phyloP scores from a whole-genome alignment of 2,888 invertebrate species.

The Drosophila mettleri region DNA sequence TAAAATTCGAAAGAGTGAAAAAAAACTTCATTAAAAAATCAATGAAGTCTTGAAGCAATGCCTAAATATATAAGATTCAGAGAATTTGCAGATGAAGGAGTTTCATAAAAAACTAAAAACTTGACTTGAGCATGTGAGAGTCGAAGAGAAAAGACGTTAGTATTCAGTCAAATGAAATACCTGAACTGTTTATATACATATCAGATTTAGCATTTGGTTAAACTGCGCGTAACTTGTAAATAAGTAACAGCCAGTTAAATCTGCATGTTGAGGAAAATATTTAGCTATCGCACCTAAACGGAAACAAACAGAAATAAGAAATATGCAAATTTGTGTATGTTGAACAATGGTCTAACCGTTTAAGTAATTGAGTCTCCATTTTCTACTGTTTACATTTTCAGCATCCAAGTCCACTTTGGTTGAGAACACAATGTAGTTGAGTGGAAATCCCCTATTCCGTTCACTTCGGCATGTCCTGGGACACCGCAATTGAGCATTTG shows the following conservation, averaged over 20 bases:
- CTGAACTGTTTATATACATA: not conserved
- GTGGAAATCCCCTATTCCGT: slow-evolving; percentile 64
- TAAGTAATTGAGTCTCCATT: slow-evolving; percentile 85
- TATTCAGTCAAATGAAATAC: not conserved
- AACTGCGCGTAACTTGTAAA: slow-evolving; percentile 1
- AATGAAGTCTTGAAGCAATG: not conserved
- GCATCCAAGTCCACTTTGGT: slow-evolving; percentile 54
- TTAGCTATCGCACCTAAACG: slow-evolving; percentile 29
- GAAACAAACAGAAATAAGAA: slow-evolving; percentile 75
- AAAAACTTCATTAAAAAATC: not conserved
- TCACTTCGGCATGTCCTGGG: slow-evolving; percentile 79
- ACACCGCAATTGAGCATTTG: slow-evolving; percentile 81
- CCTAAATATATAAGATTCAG: too few relatives aligned
- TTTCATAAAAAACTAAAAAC: too few relatives aligned
- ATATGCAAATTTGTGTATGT: slow-evolving; percentile 84
- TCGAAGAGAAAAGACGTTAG: not conserved
- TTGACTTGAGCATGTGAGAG: not conserved
- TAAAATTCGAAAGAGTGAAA: too few relatives aligned
- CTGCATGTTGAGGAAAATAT: slow-evolving; percentile 15
- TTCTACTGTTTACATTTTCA: slow-evolving; percentile 82
- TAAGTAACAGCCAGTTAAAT: slow-evolving; percentile 7
- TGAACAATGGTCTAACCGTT: slow-evolving; percentile 84
- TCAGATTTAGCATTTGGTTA: not conserved
- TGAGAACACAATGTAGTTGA: slow-evolving; percentile 63
- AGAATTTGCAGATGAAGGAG: too few relatives aligned